Evolutionary conservation across 2,888 invertebrate species (phyloP), one percentile per base, ranked within the genome.

Genomic region (Caenorhabditis sinica): DNA sequence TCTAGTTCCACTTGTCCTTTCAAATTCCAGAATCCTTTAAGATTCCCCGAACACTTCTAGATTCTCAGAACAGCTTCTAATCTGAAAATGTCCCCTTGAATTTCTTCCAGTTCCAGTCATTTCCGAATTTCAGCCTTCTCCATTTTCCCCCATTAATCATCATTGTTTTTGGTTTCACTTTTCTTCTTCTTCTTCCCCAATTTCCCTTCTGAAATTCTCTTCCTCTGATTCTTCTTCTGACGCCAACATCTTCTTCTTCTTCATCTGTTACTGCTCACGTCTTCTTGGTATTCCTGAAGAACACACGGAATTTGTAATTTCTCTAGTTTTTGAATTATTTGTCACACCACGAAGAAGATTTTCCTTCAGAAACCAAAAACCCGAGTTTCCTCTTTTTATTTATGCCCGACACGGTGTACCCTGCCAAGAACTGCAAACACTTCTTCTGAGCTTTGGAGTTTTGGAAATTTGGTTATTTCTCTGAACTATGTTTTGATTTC

Each of bases 241-340:
- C 63, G 63, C 40, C 68, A 11, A n/a, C 68, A 49, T 51, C 51
- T 9, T 23, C 33, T 33, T n/a, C n/a, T n/a, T n/a, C n/a, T n/a
- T n/a, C n/a, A n/a, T n/a, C n/a, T n/a, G n/a, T n/a, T n/a, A n/a
- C n/a, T n/a, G n/a, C n/a, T 49, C 36, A 72, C 72, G 72, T 40
- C 74, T 74, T 63, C 63, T 74, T 74, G 65, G 74, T 74, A 74
- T 74, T 74, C 65, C 65, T 49, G 74, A 74, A 74, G 74, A 65
- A 75, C 53, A 69, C 60, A 75, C 33, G 15, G 60, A 75, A 75
- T 75, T 75, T 58, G 30, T 58, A 75, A 75, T 75, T 75, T 45
- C 51, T 33, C 36, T 15, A 63, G 56, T 76, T 60, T 76, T 66
- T 76, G 76, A 68, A 76, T 76, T 76, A 76, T 68, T 76, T 66